Base-by-base conservation (phyloP, 2,797 vertebrate genomes). In the Lithobates pipiens region DNA sequence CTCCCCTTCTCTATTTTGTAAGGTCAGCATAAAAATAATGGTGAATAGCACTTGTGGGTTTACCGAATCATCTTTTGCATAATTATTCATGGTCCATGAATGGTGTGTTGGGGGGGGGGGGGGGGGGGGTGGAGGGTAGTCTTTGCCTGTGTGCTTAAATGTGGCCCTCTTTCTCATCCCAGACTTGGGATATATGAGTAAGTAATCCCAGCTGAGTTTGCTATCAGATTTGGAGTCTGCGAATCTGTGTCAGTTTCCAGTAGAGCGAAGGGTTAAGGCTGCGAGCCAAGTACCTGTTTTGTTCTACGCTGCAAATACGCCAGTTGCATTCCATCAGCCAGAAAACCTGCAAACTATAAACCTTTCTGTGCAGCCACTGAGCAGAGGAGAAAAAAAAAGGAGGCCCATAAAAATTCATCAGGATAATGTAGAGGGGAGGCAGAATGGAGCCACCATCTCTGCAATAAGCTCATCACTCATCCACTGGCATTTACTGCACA, bases 401-500 rank as follows among this genome's bases (percentile, higher is more conserved):
- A 94, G 88, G 89, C 91, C 93, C 93, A 95, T 96, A 96, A 95
- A 96, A 95, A 94, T 96, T 96, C 95, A 95, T 95, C 94, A 95
- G 94, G 93, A 95, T 95, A 95, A 95, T 95, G 95, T 93, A 95
- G 93, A 93, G 95, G 95, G 95, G 94, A 95, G 93, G 93, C 88
- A 89, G 90, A 67, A 93, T 94, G 94, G 92, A 93, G 94, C 94
- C 93, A 92, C 93, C 89, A 92, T 93, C 94, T 88, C 90, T 91
- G 93, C 93, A 93, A 95, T 95, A 94, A 95, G 94, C 93, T 93
- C 94, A 95, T 96, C 96, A 96, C 93, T 96, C 96, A 96, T 95
- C 92, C 92, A 90, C 92, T 96, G 96, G 96, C 96, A 96, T 97
- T 96, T 96, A 96, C 95, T 95, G 95, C 94, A 94, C 94, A 94